Evolutionary conservation across 2,888 invertebrate genomes (phyloP).

Genomic region (Enoplolaimus lenunculus): DNA sequence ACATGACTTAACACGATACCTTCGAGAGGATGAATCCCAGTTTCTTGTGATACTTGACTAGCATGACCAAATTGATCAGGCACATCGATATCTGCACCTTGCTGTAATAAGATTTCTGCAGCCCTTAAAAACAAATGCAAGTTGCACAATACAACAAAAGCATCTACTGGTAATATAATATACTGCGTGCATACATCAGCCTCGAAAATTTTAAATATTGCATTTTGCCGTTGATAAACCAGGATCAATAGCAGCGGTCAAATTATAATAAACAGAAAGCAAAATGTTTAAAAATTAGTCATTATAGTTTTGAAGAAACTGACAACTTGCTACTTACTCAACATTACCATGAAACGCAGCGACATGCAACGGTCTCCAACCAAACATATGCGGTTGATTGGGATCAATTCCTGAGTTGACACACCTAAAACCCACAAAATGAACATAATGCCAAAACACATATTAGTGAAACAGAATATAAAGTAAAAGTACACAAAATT

Average conservation of each 20-base stretch:
- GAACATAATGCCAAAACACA: too few relatives aligned
- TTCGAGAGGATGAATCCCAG: not conserved
- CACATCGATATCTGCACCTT: constrained; percentile 19
- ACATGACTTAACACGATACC: too few relatives aligned
- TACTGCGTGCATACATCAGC: too few relatives aligned
- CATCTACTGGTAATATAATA: not conserved
- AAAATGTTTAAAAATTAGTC: too few relatives aligned
- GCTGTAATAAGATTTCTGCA: constrained; percentile 8
- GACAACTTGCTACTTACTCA: too few relatives aligned
- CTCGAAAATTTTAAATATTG: too few relatives aligned
- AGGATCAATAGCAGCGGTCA: too few relatives aligned
- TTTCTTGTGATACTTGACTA: not conserved
- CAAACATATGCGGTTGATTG: constrained; percentile 59
- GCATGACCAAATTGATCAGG: constrained; percentile 9
- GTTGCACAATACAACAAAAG: not conserved
- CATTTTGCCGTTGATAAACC: too few relatives aligned
- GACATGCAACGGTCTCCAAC: constrained; percentile 73
- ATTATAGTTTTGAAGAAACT: too few relatives aligned
- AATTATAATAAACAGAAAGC: too few relatives aligned
- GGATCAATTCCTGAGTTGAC: not conserved
- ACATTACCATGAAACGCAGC: constrained; percentile 59
- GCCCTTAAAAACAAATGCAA: constrained; percentile 1
- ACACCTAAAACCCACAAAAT: not conserved
- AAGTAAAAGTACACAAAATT: too few relatives aligned
- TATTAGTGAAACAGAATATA: too few relatives aligned